Percentiles rank a stretch among this genome's conserved stretches.
phyloP scores from a whole-genome alignment of 2,797 vertebrate species.

The Coilia nasus region DNA sequence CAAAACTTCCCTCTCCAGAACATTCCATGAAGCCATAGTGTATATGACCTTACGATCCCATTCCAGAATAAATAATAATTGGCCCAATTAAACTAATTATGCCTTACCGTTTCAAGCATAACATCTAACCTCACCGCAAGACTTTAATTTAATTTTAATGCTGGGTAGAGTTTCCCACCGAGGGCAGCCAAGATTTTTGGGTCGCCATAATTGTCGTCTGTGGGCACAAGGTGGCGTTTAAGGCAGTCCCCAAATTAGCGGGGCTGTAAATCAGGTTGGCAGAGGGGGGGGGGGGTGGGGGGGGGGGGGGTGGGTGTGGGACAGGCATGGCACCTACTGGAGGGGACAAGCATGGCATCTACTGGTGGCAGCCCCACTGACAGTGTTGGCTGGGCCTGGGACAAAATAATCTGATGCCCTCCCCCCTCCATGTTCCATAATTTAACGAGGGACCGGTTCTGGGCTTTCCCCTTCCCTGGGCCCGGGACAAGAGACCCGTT shows the following conservation, averaged over 20 bases:
- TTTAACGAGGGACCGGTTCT: no score
- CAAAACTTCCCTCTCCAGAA: not conserved
- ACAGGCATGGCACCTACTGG: not conserved
- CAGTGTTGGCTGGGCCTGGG: no score
- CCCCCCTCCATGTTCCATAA: no score
- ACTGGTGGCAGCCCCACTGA: no score
- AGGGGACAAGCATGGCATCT: not conserved
- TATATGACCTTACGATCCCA: constrained; percentile 11
- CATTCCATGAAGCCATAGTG: not conserved
- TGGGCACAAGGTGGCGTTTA: not conserved
- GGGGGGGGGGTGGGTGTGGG: not conserved
- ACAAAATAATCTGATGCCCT: no score
- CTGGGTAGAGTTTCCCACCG: not conserved
- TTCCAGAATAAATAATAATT: constrained; percentile 15
- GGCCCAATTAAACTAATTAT: constrained; percentile 19
- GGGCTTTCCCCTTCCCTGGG: no score
- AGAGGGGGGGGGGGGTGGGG: no score
- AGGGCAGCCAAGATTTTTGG: not conserved
- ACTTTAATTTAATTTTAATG: not conserved
- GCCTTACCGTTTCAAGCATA: constrained; percentile 8
- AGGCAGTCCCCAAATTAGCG: not conserved
- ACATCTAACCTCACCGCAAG: constrained; percentile 8
- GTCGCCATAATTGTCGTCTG: not conserved
- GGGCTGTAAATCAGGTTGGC: not conserved
- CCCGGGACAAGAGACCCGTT: no score